Percentiles rank a stretch among this genome's conserved stretches.
phyloP scores from a whole-genome alignment of 64 coral and sea anemone genomes.

The Acropora yongei region DNA sequence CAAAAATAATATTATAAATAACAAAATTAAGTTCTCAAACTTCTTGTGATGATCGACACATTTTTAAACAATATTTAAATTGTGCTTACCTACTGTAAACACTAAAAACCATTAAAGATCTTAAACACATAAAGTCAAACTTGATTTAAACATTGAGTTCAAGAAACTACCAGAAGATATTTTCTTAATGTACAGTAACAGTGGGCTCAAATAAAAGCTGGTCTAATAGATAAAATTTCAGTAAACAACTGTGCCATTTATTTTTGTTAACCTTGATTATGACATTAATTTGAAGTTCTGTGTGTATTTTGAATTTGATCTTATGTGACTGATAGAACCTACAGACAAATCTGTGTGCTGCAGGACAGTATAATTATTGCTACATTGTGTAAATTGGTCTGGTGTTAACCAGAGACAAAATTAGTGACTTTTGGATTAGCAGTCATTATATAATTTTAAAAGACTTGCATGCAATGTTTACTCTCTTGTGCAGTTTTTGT shows the following conservation, averaged over 20 bases:
- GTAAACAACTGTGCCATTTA: background rate
- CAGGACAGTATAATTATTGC: constrained; percentile 10
- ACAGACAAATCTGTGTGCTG: constrained; percentile 1
- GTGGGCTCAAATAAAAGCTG: constrained; percentile 13
- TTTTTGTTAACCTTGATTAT: constrained; percentile 13
- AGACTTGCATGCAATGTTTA: constrained; percentile 19
- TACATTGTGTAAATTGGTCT: background rate
- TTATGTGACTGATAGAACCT: constrained; percentile 17
- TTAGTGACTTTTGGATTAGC: constrained; percentile 7
- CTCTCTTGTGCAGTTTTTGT: constrained; percentile 15
- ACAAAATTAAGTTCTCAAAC: constrained; percentile 12
- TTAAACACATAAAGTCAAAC: constrained; percentile 13
- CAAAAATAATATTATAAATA: background rate
- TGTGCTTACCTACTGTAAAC: constrained; percentile 14
- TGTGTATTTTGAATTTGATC: constrained; percentile 9
- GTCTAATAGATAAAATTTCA: constrained; percentile 7
- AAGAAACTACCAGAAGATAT: constrained; percentile 8
- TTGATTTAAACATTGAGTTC: constrained; percentile 8
- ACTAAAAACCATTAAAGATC: constrained; percentile 1
- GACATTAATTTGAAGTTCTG: constrained; percentile 1
- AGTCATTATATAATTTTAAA: constrained; percentile 12
- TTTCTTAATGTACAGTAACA: constrained; percentile 5
- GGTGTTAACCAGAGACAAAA: background rate
- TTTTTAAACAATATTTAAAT: constrained; percentile 16
- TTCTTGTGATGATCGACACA: background rate